These are phyloP conservation scores for Stratiomys singularior DNA, from an alignment of 2,888 invertebrate species.

Conservation along the genomic window DNA sequence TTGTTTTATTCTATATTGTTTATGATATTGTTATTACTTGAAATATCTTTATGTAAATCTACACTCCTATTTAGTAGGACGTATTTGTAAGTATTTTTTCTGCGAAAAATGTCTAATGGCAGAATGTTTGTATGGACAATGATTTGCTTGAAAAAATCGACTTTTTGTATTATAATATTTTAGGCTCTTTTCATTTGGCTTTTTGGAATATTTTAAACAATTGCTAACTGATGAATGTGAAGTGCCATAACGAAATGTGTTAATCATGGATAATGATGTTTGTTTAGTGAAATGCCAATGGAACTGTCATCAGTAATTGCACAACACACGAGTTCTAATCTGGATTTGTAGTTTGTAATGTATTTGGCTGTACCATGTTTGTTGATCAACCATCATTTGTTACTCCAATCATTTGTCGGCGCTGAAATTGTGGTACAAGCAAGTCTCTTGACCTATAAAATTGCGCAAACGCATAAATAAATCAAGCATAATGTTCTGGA, in stretches of 20 bases:
- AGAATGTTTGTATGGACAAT: neutral
- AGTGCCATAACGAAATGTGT: constrained; percentile 4
- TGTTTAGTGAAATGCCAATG: neutral
- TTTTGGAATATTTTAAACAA: neutral
- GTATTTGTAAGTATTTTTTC: constrained; percentile 12
- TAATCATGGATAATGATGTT: neutral
- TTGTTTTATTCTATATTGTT: neutral
- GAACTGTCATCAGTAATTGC: no score
- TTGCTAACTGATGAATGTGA: neutral
- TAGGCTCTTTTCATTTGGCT: neutral
- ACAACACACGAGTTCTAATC: no score
- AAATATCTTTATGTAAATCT: neutral
- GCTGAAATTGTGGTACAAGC: no score
- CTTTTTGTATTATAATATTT: neutral
- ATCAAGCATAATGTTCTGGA: no score
- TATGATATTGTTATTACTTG: constrained; percentile 2
- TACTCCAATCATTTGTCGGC: no score
- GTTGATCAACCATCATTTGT: no score
- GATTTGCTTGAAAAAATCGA: neutral
- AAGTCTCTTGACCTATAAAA: no score
- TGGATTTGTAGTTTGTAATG: no score
- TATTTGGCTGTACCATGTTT: no score
- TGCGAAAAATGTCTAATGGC: constrained; percentile 17
- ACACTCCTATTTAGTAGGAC: neutral
- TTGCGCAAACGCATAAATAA: no score